These are phyloP conservation scores for Pipistrellus pygmaeus DNA, from an alignment of 2,797 vertebrate species.

Conservation along the genomic window DNA sequence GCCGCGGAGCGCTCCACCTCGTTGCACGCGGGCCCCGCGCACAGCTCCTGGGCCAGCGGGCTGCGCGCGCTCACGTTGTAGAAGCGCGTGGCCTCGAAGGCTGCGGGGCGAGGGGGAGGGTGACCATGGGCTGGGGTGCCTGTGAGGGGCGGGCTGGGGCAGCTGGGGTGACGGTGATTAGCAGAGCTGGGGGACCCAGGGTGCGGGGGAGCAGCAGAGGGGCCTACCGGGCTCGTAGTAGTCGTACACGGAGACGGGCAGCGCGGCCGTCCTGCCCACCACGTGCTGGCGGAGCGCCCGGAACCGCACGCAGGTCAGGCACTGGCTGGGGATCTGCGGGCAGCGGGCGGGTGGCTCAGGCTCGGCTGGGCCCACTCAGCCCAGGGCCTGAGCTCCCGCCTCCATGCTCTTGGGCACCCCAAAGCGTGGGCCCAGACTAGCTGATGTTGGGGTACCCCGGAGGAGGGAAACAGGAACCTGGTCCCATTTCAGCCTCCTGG, in stretches of 20 bases:
- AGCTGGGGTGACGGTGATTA: rapidly evolving
- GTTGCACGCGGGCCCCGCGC: slow-evolving; percentile 94
- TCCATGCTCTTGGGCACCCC: neutral
- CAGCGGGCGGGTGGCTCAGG: neutral
- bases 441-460: neutral
- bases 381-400: neutral
- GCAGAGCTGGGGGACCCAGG: neutral
- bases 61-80: slow-evolving; percentile 96
- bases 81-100: slow-evolving; percentile 96
- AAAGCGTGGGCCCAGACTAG: neutral
- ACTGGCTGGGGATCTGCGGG: slow-evolving; percentile 94
- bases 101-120: slow-evolving; percentile 81
- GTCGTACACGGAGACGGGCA: slow-evolving; percentile 95
- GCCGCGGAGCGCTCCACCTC: slow-evolving; percentile 95
- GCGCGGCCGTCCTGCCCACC: slow-evolving; percentile 96
- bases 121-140: rapidly evolving
- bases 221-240: slow-evolving; percentile 95
- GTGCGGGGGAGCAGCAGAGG: rapidly evolving
- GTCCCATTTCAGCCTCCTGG: neutral
- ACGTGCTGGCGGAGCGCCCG: slow-evolving; percentile 94
- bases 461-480: neutral
- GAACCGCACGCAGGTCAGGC: slow-evolving; percentile 95
- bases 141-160: neutral
- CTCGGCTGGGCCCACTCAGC: neutral
- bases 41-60: slow-evolving; percentile 93